These are phyloP conservation scores for Lycodopsis pacificus DNA, from an alignment of 2,797 vertebrate species.

Conservation along the genomic window DNA sequence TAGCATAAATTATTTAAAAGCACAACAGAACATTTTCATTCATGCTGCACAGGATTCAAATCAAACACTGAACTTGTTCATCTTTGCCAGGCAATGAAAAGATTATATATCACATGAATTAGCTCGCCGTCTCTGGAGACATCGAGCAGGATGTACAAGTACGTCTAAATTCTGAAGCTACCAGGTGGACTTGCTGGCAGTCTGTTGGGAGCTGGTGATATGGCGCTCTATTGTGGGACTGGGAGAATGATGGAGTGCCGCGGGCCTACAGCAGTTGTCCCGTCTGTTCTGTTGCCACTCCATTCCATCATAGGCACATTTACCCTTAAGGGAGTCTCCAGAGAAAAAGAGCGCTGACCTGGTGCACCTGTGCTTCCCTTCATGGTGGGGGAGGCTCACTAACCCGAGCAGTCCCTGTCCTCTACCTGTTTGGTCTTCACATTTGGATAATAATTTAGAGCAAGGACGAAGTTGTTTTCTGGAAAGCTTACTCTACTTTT, in stretches of 20 bases:
- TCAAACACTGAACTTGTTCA: constrained; percentile 6
- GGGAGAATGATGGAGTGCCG: constrained; percentile 86
- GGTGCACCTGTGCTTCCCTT: constrained; percentile 76
- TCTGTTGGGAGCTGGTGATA: constrained; percentile 62
- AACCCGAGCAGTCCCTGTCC: constrained; percentile 52
- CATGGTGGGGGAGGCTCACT: constrained; percentile 44
- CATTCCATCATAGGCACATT: constrained; percentile 83
- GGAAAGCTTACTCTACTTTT: constrained; percentile 33
- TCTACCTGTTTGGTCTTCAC: constrained; percentile 65
- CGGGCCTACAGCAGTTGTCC: constrained; percentile 78
- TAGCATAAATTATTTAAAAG: background rate
- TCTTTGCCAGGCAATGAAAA: constrained; percentile 28
- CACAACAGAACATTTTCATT: constrained; percentile 11
- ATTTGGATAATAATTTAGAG: constrained; percentile 42
- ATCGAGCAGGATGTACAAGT: constrained; percentile 20
- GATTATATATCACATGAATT: background rate
- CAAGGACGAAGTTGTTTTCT: constrained; percentile 48
- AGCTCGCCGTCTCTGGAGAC: constrained; percentile 30
- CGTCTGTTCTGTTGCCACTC: constrained; percentile 80
- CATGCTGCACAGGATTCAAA: background rate
- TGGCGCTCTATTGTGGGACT: constrained; percentile 63
- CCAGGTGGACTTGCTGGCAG: constrained; percentile 58
- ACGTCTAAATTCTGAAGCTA: constrained; percentile 45
- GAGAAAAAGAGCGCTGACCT: constrained; percentile 73
- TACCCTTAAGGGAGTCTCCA: constrained; percentile 76